Evolutionary conservation across 1,140 invertebrate species (phyloP).

Genomic region (Pogonomyrmex barbatus): DNA sequence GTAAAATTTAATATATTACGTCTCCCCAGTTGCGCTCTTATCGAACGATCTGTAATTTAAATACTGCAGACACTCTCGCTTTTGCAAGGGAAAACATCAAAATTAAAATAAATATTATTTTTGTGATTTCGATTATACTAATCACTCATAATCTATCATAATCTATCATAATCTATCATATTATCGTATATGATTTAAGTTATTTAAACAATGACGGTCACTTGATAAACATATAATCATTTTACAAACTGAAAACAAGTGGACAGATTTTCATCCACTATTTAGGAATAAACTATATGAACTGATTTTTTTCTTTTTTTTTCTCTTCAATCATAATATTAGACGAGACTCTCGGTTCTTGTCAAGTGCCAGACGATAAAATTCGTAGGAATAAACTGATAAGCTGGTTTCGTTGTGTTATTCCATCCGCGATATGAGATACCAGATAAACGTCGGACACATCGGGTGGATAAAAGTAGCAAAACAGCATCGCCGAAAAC

Average conservation of each 20-base stretch:
- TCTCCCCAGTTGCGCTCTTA: constrained; percentile 38
- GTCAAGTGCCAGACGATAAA: constrained; percentile 80
- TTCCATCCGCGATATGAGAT: constrained; percentile 55
- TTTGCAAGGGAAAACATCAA: constrained; percentile 6
- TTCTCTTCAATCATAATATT: constrained; percentile 55
- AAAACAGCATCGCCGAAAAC: neutral
- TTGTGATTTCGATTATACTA: neutral
- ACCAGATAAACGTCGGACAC: constrained; percentile 64
- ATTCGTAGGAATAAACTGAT: constrained; percentile 77
- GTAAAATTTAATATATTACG: constrained; percentile 58
- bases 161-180: neutral
- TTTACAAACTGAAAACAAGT: neutral
- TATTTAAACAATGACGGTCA: constrained; percentile 1
- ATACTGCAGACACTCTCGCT: constrained; percentile 32
- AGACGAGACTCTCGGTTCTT: constrained; percentile 68
- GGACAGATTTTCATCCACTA: neutral
- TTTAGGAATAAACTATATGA: neutral
- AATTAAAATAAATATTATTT: constrained; percentile 23
- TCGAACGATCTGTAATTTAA: constrained; percentile 37
- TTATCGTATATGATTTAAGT: neutral
- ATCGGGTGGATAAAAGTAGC: constrained; percentile 13
- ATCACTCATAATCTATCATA: neutral
- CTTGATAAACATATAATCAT: neutral
- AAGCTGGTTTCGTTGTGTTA: constrained; percentile 76
- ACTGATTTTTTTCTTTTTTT: constrained; percentile 29